Evolutionary conservation across 2,888 invertebrate genomes (phyloP).

Genomic region (Lithodes maja): DNA sequence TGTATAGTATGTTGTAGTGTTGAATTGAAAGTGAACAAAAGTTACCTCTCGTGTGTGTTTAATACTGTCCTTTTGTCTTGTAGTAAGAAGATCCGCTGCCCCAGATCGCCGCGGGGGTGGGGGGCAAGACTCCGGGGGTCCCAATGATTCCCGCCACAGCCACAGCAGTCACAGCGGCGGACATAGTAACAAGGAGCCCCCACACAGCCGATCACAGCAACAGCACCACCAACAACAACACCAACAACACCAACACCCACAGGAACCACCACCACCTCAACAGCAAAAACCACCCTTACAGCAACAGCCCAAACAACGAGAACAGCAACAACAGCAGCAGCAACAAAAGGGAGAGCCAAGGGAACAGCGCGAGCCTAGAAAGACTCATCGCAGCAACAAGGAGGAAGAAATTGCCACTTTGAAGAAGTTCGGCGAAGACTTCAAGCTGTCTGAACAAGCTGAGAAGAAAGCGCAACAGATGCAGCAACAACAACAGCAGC

Average conservation of each 20-base stretch:
- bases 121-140: background rate
- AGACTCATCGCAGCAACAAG: conserved; percentile 49
- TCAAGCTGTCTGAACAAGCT: conserved; percentile 60
- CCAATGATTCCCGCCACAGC: conserved; percentile 37
- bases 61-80: too few relatives aligned
- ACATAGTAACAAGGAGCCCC: conserved; percentile 17
- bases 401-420: conserved; percentile 57
- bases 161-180: conserved; percentile 28
- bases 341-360: conserved; percentile 54
- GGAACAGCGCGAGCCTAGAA: conserved; percentile 61
- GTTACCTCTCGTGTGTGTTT: too few relatives aligned
- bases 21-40: too few relatives aligned
- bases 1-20: too few relatives aligned
- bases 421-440: conserved; percentile 69
- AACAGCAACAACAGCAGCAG: conserved; percentile 48
- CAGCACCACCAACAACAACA: conserved; percentile 40
- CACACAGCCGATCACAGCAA: conserved; percentile 34
- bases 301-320: conserved; percentile 61
- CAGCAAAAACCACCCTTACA: conserved; percentile 56
- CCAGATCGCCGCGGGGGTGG: too few relatives aligned
- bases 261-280: conserved; percentile 39
- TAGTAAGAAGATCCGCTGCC: too few relatives aligned
- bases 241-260: conserved; percentile 16
- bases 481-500: conserved; percentile 36
- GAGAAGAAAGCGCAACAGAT: conserved; percentile 56